Percentiles rank a stretch among this genome's conserved stretches.
These are phyloP conservation scores for Toxotes lorentzi DNA, from an alignment of 2,797 vertebrate species.

Conservation along the genomic window DNA sequence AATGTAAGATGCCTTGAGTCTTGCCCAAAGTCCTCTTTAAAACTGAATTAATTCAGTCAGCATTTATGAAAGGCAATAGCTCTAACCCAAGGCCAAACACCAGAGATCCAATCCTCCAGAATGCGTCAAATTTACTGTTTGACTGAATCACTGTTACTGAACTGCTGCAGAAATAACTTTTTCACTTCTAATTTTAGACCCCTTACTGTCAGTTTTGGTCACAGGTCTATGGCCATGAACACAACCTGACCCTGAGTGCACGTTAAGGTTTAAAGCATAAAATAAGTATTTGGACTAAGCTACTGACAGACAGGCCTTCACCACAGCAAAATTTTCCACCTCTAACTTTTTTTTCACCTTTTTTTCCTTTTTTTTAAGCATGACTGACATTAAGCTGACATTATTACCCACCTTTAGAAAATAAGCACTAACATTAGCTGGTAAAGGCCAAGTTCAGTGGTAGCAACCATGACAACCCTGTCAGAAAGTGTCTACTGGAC, in stretches of 20 bases:
- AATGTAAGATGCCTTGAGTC: slow-evolving; percentile 2
- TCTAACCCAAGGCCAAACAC: slow-evolving; percentile 32
- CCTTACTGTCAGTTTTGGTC: slow-evolving; percentile 1
- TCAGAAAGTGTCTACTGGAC: slow-evolving; percentile 52
- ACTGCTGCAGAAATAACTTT: neutral
- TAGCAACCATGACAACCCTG: slow-evolving; percentile 49
- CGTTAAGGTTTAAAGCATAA: neutral
- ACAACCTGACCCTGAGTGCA: neutral
- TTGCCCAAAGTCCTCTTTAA: slow-evolving; percentile 1
- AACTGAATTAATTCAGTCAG: neutral
- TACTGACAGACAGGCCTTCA: neutral
- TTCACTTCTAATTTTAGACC: neutral
- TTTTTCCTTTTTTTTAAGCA: neutral
- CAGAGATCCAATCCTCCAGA: neutral
- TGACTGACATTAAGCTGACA: slow-evolving; percentile 57
- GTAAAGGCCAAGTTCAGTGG: slow-evolving; percentile 61
- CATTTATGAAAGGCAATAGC: slow-evolving; percentile 11
- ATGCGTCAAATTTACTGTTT: slow-evolving; percentile 17
- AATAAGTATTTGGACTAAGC: neutral
- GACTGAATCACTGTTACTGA: neutral
- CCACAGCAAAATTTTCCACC: neutral
- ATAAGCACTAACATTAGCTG: slow-evolving; percentile 47
- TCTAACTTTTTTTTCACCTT: neutral
- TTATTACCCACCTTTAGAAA: slow-evolving; percentile 61
- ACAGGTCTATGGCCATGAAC: neutral